These are phyloP conservation scores for Platycheirus albimanus DNA, from an alignment of 2,888 invertebrate genomes.

Conservation along the genomic window DNA sequence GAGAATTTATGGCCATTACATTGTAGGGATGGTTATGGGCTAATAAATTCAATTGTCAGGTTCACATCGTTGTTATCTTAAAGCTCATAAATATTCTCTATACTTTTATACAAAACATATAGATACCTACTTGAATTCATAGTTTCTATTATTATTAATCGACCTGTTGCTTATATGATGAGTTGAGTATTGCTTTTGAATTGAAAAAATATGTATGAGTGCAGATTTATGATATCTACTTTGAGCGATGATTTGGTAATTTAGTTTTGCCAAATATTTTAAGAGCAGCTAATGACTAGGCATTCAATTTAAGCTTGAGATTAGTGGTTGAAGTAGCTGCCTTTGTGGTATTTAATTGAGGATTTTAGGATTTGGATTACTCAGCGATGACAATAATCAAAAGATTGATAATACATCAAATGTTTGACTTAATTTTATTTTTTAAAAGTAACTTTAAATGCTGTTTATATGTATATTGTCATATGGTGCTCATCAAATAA, in stretches of 20 bases:
- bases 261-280: constrained; percentile 6
- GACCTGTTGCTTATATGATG: constrained; percentile 65
- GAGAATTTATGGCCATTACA: constrained; percentile 32
- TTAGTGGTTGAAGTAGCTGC: not conserved
- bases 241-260: not conserved
- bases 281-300: not conserved
- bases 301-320: not conserved
- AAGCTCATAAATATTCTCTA: constrained; percentile 30
- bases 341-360: not conserved
- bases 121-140: constrained; percentile 17
- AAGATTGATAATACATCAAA: not conserved
- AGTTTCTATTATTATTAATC: constrained; percentile 50
- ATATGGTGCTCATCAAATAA: no score
- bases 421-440: no score
- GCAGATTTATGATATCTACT: not conserved
- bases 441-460: no score
- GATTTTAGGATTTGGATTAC: not conserved
- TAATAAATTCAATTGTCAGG: constrained; percentile 58
- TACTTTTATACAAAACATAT: not conserved
- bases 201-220: not conserved
- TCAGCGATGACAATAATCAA: not conserved
- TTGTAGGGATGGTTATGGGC: constrained; percentile 26
- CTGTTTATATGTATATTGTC: no score
- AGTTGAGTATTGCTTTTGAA: not conserved
- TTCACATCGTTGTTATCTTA: constrained; percentile 43